Evolutionary conservation across 2,888 invertebrate species (phyloP).

Genomic region (Eupithecia insigniata): DNA sequence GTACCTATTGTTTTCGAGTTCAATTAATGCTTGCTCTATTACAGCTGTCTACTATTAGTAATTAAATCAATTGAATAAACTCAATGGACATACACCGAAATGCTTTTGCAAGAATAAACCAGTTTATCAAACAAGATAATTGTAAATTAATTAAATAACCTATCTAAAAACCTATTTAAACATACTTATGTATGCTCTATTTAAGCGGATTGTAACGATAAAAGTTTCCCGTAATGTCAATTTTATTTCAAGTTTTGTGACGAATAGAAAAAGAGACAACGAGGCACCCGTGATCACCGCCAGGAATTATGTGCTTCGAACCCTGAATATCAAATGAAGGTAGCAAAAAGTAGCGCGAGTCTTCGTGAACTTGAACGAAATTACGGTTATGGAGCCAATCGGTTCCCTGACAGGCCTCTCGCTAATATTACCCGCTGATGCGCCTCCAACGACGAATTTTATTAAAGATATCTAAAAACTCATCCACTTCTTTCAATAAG

Average conservation of each 20-base stretch:
- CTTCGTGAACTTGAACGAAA: constrained; percentile 67
- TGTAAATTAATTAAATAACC: constrained; percentile 40
- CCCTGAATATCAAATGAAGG: constrained; percentile 72
- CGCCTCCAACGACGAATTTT: constrained; percentile 53
- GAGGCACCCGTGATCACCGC: constrained; percentile 71
- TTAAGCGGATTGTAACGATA: constrained; percentile 16
- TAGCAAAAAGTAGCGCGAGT: constrained; percentile 62
- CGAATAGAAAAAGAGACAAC: constrained; percentile 74
- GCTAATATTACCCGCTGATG: constrained; percentile 50
- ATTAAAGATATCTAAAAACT: constrained; percentile 57
- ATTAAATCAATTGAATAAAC: background rate
- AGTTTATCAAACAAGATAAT: constrained; percentile 46
- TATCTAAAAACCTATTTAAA: background rate
- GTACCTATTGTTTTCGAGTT: background rate
- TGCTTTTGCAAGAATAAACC: constrained; percentile 49
- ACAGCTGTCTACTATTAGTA: background rate
- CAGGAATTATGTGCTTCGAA: constrained; percentile 74
- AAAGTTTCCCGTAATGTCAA: constrained; percentile 61
- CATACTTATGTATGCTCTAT: constrained; percentile 20
- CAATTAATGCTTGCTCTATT: background rate
- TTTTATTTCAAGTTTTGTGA: constrained; percentile 65
- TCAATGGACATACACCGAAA: constrained; percentile 37
- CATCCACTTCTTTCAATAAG: constrained; percentile 60
- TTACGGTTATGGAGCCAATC: constrained; percentile 72
- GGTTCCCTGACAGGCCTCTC: constrained; percentile 53